phyloP scores from a whole-genome alignment of 2,113 vertebrate genomes.

The Sardina pilchardus region DNA sequence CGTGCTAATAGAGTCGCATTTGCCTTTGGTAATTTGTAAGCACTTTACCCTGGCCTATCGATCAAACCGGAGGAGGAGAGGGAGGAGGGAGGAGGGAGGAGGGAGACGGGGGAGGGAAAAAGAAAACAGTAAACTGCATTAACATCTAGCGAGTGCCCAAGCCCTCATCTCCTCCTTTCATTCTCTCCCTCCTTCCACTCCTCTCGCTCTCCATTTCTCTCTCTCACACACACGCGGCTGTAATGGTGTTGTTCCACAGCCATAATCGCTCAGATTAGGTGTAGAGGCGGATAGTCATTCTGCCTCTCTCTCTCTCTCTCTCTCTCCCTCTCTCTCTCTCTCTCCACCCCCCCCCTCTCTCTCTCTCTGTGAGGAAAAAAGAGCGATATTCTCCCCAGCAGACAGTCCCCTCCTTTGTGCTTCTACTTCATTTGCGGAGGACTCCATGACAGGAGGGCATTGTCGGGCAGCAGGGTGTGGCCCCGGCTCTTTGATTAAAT shows the following conservation, averaged over 20 bases:
- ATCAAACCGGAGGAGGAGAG: constrained; percentile 68
- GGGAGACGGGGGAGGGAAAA: background rate
- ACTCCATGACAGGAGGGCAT: constrained; percentile 23
- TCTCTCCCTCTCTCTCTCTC: background rate
- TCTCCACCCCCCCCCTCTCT: constrained; percentile 11
- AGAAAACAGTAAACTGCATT: constrained; percentile 79
- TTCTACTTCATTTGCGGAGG: constrained; percentile 32
- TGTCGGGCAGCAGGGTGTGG: constrained; percentile 28
- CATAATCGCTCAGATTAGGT: constrained; percentile 43
- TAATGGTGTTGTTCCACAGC: constrained; percentile 53
- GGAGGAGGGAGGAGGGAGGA: background rate
- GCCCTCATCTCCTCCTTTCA: constrained; percentile 52
- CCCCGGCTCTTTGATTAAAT: constrained; percentile 34
- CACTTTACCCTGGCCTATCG: constrained; percentile 74
- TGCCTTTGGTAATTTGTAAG: constrained; percentile 84
- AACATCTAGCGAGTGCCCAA: constrained; percentile 74
- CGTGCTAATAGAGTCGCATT: constrained; percentile 77
- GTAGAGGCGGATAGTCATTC: constrained; percentile 28
- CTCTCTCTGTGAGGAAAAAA: constrained; percentile 25
- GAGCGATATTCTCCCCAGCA: constrained; percentile 32
- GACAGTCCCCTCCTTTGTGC: constrained; percentile 37
- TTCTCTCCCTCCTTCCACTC: background rate
- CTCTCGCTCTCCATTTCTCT: constrained; percentile 59
- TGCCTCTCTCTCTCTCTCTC: constrained; percentile 13
- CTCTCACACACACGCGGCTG: constrained; percentile 46